A percentile compares a stretch with the other conserved stretches of the same genome.
Conservation (phyloP, 2,113 vertebrate species). For the Gymnobelideus leadbeateri region DNA sequence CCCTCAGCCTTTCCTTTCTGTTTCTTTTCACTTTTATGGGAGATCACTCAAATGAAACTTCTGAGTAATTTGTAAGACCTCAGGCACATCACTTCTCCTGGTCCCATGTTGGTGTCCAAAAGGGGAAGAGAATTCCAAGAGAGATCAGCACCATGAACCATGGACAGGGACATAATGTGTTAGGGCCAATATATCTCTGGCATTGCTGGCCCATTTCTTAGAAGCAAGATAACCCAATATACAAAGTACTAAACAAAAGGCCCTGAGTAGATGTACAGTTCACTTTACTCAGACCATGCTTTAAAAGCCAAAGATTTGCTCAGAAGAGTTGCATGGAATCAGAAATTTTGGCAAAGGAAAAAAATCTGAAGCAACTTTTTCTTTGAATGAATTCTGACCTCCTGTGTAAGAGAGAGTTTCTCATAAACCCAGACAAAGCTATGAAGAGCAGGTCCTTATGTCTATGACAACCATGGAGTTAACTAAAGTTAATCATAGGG, state of each 20-base stretch:
- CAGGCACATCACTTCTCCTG: not conserved
- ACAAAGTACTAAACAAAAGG: not conserved
- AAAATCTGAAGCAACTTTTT: not conserved
- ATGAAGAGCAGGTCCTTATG: not conserved
- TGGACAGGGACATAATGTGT: not conserved
- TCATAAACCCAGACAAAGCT: not conserved
- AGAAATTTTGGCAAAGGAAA: not conserved
- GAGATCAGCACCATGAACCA: not conserved
- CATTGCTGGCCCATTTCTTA: not conserved
- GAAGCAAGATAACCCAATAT: not conserved
- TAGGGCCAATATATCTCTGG: not conserved
- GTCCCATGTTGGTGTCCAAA: not conserved
- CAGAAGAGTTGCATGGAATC: not conserved
- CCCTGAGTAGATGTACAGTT: not conserved
- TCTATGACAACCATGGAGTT: not conserved
- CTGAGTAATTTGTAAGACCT: not conserved
- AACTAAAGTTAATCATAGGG: not conserved
- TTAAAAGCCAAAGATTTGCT: not conserved
- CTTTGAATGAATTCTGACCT: not conserved
- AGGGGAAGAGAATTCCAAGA: not conserved
- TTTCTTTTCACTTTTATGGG: not conserved
- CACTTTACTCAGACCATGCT: not conserved
- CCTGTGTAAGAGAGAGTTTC: too few species aligned
- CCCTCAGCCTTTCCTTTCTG: not conserved
- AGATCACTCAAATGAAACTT: not conserved